A percentile compares a stretch with the other conserved stretches of the same genome.
phyloP scores from a whole-genome alignment of 2,113 vertebrate genomes.

The Limanda limanda region DNA sequence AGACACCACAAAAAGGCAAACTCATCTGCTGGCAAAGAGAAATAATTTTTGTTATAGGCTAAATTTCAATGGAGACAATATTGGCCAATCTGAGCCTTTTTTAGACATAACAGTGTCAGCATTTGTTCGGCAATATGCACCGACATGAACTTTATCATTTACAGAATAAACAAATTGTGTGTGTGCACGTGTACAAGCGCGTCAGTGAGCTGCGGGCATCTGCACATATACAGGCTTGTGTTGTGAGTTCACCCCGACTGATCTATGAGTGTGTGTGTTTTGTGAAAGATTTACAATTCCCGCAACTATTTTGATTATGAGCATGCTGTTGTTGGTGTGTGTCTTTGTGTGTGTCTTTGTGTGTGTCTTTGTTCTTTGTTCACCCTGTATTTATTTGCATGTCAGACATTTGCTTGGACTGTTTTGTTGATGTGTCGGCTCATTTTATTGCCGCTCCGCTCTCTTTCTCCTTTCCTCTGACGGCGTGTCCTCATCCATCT shows the following conservation, averaged over 20 bases:
- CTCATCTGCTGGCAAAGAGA: too few species aligned
- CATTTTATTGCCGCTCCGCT: neutral
- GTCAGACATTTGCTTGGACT: slow-evolving; percentile 18
- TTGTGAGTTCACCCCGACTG: neutral
- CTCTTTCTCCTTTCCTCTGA: slow-evolving; percentile 15
- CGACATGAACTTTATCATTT: too few species aligned
- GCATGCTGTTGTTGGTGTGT: neutral
- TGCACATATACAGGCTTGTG: neutral
- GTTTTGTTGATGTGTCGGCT: slow-evolving; percentile 11
- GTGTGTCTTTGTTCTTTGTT: neutral
- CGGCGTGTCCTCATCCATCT: neutral
- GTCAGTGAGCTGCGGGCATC: neutral
- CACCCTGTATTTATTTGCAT: slow-evolving; percentile 38
- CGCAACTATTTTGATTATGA: slow-evolving; percentile 17
- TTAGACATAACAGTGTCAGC: too few species aligned
- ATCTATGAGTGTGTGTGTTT: neutral
- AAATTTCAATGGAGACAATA: too few species aligned
- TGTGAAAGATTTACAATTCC: neutral
- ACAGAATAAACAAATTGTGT: neutral
- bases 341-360: neutral
- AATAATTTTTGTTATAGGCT: too few species aligned
- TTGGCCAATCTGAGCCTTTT: too few species aligned
- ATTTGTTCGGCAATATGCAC: too few species aligned
- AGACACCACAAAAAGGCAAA: too few species aligned
- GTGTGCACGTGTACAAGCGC: neutral